Percentiles rank a stretch among this genome's conserved stretches.
These are phyloP conservation scores for Chaenocephalus aceratus DNA, from an alignment of 2,113 vertebrate species.

Conservation along the genomic window DNA sequence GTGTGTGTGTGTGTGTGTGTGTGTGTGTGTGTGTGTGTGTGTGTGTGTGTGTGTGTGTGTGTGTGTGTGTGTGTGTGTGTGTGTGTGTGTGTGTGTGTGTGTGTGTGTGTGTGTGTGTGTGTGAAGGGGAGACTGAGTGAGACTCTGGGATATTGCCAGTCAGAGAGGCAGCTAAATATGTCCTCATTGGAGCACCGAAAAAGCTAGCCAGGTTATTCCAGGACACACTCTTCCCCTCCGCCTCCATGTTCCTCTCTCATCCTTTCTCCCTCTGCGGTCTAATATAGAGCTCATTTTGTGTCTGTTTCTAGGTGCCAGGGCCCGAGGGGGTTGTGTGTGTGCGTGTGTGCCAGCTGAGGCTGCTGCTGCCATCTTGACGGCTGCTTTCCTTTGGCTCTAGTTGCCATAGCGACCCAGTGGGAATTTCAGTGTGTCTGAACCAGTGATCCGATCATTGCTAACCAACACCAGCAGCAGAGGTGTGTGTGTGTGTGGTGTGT, in stretches of 20 bases:
- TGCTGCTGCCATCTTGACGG: constrained; percentile 65
- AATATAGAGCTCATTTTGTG: constrained; percentile 69
- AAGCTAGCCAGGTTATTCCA: constrained; percentile 55
- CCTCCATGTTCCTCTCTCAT: constrained; percentile 34
- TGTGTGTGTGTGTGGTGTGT: constrained; percentile 10
- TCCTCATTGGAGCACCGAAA: constrained; percentile 49
- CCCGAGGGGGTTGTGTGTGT: constrained; percentile 51
- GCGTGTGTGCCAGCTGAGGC: constrained; percentile 62
- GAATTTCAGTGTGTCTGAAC: constrained; percentile 68
- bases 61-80: background rate
- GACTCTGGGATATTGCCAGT: constrained; percentile 50
- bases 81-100: no score
- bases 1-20: constrained; percentile 7
- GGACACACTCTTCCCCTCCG: constrained; percentile 48
- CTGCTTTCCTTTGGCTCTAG: constrained; percentile 77
- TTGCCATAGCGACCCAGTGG: constrained; percentile 79
- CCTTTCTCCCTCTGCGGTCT: constrained; percentile 53
- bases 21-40: constrained; percentile 12
- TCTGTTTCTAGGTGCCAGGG: constrained; percentile 70
- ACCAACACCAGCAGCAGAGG: constrained; percentile 41
- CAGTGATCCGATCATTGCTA: constrained; percentile 58
- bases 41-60: constrained; percentile 5
- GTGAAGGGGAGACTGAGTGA: constrained; percentile 27
- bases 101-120: constrained; percentile 5
- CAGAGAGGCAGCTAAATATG: constrained; percentile 66